These are phyloP conservation scores for Cercopithecus mona DNA, from an alignment of 2,113 vertebrate species.

Conservation along the genomic window DNA sequence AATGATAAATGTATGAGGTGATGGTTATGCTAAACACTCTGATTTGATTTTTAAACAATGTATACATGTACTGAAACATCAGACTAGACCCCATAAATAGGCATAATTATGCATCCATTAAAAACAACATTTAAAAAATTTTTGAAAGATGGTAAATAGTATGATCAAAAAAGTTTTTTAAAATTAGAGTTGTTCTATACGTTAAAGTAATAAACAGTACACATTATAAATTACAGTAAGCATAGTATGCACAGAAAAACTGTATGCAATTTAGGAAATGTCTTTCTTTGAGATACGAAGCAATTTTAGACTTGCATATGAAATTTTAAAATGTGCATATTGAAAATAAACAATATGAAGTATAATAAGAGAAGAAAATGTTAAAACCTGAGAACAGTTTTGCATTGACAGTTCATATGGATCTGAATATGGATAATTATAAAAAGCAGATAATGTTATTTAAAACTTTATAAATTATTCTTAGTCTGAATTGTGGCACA, in stretches of 20 bases:
- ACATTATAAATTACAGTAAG: not conserved
- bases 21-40: too few relatives aligned
- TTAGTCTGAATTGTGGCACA: constrained; percentile 29
- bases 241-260: constrained; percentile 26
- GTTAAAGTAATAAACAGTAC: not conserved
- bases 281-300: not conserved
- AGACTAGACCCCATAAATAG: too few relatives aligned
- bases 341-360: constrained; percentile 2
- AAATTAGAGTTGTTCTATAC: constrained; percentile 3
- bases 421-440: constrained; percentile 46
- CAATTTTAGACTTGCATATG: constrained; percentile 1
- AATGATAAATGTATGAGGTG: too few relatives aligned
- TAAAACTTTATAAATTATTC: constrained; percentile 51
- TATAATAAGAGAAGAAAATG: constrained; percentile 10
- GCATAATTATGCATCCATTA: too few relatives aligned
- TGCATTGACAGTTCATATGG: not conserved
- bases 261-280: not conserved
- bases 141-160: too few relatives aligned
- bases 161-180: not conserved
- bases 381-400: constrained; percentile 45
- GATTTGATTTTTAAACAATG: too few relatives aligned
- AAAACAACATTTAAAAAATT: too few relatives aligned
- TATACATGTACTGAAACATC: too few relatives aligned
- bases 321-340: not conserved
- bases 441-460: not conserved